Conservation (phyloP, 2,888 invertebrate species). For the Apamea anceps region DNA sequence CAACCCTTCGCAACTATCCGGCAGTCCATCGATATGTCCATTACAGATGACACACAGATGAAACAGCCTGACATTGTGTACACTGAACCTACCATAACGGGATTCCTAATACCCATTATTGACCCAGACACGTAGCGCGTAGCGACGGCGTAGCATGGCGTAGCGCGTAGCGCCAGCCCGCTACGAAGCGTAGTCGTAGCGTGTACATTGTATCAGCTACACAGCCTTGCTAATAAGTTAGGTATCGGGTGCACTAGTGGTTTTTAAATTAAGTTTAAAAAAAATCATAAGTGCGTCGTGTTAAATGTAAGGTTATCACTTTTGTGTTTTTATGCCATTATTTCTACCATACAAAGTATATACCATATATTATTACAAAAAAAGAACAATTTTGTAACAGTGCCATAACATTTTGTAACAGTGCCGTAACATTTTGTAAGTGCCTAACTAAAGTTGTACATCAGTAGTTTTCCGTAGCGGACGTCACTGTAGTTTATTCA, state of each 20-base stretch:
- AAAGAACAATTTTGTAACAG: neutral
- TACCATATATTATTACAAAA: neutral
- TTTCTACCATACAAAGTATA: neutral
- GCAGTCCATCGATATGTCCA: neutral
- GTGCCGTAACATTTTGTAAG: neutral
- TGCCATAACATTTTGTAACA: neutral
- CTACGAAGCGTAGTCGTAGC: conserved; percentile 11
- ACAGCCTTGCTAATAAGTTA: neutral
- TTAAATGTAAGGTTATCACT: neutral
- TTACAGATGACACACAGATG: neutral
- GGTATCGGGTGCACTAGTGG: too few relatives aligned
- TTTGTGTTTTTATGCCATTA: neutral
- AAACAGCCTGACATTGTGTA: neutral
- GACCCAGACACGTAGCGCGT: neutral
- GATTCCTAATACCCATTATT: neutral
- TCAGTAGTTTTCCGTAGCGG: conserved; percentile 2
- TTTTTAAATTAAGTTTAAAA: neutral
- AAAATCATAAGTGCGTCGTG: neutral
- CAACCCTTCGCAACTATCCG: neutral
- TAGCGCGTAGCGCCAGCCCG: conserved; percentile 2
- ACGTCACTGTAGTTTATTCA: conserved; percentile 15
- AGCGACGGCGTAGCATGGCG: neutral
- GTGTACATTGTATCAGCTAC: neutral
- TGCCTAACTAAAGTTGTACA: conserved; percentile 21
- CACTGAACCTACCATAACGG: neutral